Conservation (phyloP, 2,113 vertebrate genomes). For the Pituophis catenifer region DNA sequence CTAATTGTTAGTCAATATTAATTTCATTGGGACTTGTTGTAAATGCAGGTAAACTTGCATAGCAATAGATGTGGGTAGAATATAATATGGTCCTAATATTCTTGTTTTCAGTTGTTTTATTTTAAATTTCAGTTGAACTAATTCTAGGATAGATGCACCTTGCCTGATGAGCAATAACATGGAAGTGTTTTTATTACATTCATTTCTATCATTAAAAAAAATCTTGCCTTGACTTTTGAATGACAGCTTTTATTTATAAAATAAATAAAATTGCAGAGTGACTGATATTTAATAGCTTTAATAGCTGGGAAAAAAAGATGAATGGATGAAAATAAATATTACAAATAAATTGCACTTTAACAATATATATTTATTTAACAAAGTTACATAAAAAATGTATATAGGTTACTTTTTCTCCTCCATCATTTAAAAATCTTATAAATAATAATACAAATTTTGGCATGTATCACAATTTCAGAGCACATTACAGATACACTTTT, state of each 20-base stretch:
- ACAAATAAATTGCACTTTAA: not conserved
- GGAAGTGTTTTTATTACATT: not conserved
- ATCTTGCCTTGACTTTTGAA: not conserved
- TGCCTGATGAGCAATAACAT: not conserved
- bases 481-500: not conserved
- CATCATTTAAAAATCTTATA: not conserved
- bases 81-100: not conserved
- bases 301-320: not conserved
- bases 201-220: not conserved
- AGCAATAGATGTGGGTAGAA: not conserved
- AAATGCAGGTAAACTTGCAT: not conserved
- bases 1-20: not conserved
- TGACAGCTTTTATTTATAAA: not conserved
- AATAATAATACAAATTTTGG: not conserved
- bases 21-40: not conserved
- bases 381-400: not conserved
- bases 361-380: not conserved
- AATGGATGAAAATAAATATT: not conserved
- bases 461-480: not conserved
- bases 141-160: not conserved
- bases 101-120: not conserved
- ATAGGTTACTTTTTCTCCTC: not conserved
- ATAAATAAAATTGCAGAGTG: not conserved
- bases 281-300: not conserved
- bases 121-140: not conserved